phyloP scores from a whole-genome alignment of 92 coral and sea anemone species.

The Ricordea florida region DNA sequence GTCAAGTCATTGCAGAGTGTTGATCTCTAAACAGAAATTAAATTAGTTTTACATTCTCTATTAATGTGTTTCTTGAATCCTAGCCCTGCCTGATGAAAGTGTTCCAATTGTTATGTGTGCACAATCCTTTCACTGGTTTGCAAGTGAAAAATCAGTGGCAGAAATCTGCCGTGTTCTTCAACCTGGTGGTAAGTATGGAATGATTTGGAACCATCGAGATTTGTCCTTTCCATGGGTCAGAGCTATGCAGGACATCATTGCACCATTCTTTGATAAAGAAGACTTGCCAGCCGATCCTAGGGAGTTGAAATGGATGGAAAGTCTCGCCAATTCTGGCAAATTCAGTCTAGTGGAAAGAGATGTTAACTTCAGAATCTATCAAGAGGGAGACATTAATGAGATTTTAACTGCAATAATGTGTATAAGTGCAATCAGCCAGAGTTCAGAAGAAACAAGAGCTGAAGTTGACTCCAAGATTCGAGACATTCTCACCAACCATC shows the following conservation, averaged over 20 bases:
- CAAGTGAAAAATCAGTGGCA: slow-evolving; percentile 61
- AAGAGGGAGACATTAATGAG: slow-evolving; percentile 66
- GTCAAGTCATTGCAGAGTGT: no score
- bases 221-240: slow-evolving; percentile 75
- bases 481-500: slow-evolving; percentile 62
- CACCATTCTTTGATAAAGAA: slow-evolving; percentile 51
- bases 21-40: no score
- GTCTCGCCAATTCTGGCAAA: slow-evolving; percentile 45
- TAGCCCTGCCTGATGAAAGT: slow-evolving; percentile 62
- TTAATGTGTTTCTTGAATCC: not conserved
- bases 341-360: slow-evolving; percentile 59
- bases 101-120: slow-evolving; percentile 78
- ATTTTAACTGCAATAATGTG: slow-evolving; percentile 56
- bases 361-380: slow-evolving; percentile 5
- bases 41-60: not conserved
- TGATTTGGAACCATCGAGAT: slow-evolving; percentile 88
- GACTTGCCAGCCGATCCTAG: slow-evolving; percentile 58
- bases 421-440: slow-evolving; percentile 64
- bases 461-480: slow-evolving; percentile 49
- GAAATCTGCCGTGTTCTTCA: slow-evolving; percentile 88
- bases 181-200: slow-evolving; percentile 77
- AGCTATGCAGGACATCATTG: slow-evolving; percentile 64
- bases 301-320: slow-evolving; percentile 64
- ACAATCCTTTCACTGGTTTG: slow-evolving; percentile 85
- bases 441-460: slow-evolving; percentile 56